Conservation (phyloP, 2,797 vertebrate species). For the Vultur gryphus region DNA sequence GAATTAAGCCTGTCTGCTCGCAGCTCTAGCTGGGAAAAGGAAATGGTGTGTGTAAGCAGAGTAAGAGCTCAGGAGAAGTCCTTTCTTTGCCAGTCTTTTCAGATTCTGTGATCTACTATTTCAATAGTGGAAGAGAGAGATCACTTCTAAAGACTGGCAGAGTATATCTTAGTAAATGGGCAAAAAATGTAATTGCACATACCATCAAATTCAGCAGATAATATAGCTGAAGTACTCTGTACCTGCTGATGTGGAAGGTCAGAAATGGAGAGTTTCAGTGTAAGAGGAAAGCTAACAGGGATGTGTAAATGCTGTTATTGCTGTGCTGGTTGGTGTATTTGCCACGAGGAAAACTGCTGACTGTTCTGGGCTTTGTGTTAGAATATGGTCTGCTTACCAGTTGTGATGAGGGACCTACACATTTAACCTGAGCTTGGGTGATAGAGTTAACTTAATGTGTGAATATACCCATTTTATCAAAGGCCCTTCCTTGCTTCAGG, state of each 20-base stretch:
- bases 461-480: background rate
- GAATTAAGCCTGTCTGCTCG: background rate
- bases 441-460: background rate
- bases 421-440: background rate
- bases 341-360: background rate
- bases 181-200: background rate
- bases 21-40: background rate
- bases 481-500: background rate
- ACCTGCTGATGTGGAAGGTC: background rate
- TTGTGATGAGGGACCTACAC: background rate
- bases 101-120: background rate
- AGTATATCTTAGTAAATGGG: background rate
- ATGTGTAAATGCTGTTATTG: background rate
- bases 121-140: background rate
- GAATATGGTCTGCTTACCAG: too few species aligned
- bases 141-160: background rate
- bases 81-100: background rate
- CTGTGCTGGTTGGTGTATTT: background rate
- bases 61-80: background rate
- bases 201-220: background rate
- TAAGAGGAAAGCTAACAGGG: background rate
- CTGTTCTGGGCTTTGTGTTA: background rate
- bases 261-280: background rate
- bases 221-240: background rate
- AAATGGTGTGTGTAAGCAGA: background rate